Conservation (phyloP, 92 coral and sea anemone genomes). For the Metridium senile region DNA sequence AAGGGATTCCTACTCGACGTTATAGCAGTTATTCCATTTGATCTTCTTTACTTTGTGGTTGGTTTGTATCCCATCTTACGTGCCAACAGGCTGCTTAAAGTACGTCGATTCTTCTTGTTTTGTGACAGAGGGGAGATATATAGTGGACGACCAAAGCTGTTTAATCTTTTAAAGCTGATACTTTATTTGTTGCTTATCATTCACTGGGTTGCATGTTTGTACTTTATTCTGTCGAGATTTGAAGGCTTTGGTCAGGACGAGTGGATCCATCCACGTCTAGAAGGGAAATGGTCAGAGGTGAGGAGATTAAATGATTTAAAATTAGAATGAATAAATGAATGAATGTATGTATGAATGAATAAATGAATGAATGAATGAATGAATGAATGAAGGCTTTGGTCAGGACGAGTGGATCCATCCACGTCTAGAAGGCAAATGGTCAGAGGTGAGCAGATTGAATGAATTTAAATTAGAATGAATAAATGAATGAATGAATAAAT, state of each 20-base stretch:
- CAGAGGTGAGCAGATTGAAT: constrained; percentile 68
- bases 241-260: constrained; percentile 90
- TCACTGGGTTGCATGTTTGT: constrained; percentile 97
- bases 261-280: constrained; percentile 82
- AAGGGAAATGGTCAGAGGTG: constrained; percentile 82
- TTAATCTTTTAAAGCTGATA: constrained; percentile 85
- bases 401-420: constrained; percentile 91
- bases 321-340: not conserved
- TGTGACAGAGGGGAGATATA: constrained; percentile 90
- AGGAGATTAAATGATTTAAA: no score
- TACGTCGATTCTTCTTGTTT: constrained; percentile 79
- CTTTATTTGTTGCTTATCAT: constrained; percentile 90
- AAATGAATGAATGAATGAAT: no score
- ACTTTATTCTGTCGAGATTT: constrained; percentile 72
- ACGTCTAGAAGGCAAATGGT: constrained; percentile 58
- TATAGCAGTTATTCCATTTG: constrained; percentile 69
- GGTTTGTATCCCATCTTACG: constrained; percentile 83
- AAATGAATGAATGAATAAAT: not conserved
- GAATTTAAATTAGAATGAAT: no score
- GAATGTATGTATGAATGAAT: not conserved
- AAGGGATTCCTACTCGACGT: constrained; percentile 78
- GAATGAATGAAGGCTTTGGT: constrained; percentile 94
- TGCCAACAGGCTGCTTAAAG: constrained; percentile 75
- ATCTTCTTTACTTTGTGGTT: constrained; percentile 63
- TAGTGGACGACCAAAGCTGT: constrained; percentile 90